A percentile compares a stretch with the other conserved stretches of the same genome.
These are phyloP conservation scores for Illadopsis cleaveri DNA, from an alignment of 2,113 vertebrate species.

Conservation along the genomic window DNA sequence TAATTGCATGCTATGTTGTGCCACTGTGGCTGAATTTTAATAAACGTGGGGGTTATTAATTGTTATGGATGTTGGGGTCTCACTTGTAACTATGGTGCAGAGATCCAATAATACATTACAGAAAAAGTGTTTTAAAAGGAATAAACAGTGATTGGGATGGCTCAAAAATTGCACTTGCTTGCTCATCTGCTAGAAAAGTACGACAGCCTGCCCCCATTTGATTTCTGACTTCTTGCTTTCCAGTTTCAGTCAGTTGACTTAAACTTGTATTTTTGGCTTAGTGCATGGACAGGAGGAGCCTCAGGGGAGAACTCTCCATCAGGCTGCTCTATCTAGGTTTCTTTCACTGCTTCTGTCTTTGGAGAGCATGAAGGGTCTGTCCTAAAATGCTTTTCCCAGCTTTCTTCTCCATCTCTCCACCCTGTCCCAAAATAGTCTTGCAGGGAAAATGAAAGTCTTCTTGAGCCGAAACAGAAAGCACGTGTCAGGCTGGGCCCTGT, in stretches of 20 bases:
- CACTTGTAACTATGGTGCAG: background rate
- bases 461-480: background rate
- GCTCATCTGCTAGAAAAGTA: background rate
- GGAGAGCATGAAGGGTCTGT: background rate
- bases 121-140: background rate
- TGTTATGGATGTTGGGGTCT: background rate
- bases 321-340: background rate
- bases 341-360: background rate
- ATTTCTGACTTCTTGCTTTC: background rate
- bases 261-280: background rate
- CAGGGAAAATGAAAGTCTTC: background rate
- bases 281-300: background rate
- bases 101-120: background rate
- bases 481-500: background rate
- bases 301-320: background rate
- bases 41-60: constrained; percentile 9
- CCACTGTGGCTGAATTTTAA: constrained; percentile 43
- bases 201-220: background rate
- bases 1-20: constrained; percentile 40
- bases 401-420: background rate
- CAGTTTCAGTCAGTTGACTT: background rate
- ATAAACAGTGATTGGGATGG: background rate
- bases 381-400: background rate
- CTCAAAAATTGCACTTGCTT: background rate
- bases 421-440: background rate